A percentile compares a stretch with the other conserved stretches of the same genome.
Conservation (phyloP, 2,113 vertebrate species). For the Bos javanicus region DNA sequence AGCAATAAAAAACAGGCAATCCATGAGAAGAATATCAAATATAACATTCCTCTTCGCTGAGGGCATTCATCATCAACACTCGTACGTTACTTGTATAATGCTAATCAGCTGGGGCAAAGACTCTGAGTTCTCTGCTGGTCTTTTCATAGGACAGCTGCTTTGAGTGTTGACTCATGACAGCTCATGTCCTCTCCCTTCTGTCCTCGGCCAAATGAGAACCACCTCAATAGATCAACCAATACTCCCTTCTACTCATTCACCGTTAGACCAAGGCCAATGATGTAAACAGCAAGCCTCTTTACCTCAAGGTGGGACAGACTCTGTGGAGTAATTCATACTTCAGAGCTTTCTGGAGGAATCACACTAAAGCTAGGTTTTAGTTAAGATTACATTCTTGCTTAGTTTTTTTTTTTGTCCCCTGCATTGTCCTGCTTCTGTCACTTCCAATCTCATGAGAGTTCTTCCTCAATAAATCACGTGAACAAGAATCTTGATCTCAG, state of each 20-base stretch:
- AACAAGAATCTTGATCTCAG: neutral
- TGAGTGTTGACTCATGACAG: neutral
- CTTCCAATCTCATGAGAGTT: neutral
- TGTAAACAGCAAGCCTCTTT: neutral
- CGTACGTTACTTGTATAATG: rapidly evolving
- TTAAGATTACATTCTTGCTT: neutral
- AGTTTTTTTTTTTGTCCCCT: neutral
- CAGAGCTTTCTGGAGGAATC: neutral
- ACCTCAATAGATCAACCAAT: neutral
- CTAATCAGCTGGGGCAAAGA: neutral
- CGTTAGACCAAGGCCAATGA: neutral
- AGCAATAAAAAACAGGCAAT: neutral
- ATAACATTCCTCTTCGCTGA: neutral
- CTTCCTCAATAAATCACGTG: neutral
- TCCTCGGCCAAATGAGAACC: neutral
- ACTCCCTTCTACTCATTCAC: neutral
- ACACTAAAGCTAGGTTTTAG: neutral
- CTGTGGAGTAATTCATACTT: neutral
- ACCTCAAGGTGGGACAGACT: neutral
- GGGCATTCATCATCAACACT: neutral
- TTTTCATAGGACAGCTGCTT: neutral
- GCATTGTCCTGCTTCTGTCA: neutral
- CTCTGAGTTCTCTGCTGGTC: neutral
- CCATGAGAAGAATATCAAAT: neutral
- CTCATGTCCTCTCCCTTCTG: neutral